Base-by-base conservation (phyloP, 2,797 vertebrate genomes). In the Sebastes diploproa region DNA sequence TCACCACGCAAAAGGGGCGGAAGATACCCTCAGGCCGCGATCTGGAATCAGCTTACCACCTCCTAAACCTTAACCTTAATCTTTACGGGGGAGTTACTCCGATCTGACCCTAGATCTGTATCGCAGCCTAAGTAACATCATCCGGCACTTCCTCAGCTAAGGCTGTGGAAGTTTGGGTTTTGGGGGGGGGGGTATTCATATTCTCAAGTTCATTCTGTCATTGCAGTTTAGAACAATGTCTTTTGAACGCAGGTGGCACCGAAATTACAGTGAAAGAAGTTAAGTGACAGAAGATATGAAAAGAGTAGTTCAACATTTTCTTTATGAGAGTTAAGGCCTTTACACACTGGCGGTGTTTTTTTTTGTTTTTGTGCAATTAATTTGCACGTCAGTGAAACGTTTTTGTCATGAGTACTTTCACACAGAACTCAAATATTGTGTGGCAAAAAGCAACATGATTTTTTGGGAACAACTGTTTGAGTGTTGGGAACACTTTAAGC, bases 1-100 rank as follows among this genome's bases (percentile, higher is more conserved):
- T 87, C 86, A 92, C 82, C 87, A 84, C 54, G 81, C 72, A 66
- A 78, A 83, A 74, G 58, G 82, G 81, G 78, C 59, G 23, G 73
- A 75, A 81, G 78, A 81, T 69, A 30, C 83, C 91, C 84, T 72
- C 62, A 30, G 84, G 87, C 80, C 20, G 7, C 72, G 80, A 90
- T 88, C 80, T 81, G 75, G 83, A 92, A 88, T 83, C 88, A 80
- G 78, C 84, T 91, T 86, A 88, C 72, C 75, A 65, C 80, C 85
- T 86, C 78, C 87, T 83, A 77, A 91, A 91, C 86, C 90, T 78
- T 78, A 83, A 88, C 86, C 82, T 80, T 86, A 90, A 92, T 92
- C 91, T 90, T 83, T 71, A 65, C 0, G 32, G 69, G 70, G 72
- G 66, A 81, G 66, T 62, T 50, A 74, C 81, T 77, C 62, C 4